Percentiles rank a stretch among this genome's conserved stretches.
Evolutionary conservation across 2,113 vertebrate species (phyloP).

Genomic region (Eubucco bourcierii): DNA sequence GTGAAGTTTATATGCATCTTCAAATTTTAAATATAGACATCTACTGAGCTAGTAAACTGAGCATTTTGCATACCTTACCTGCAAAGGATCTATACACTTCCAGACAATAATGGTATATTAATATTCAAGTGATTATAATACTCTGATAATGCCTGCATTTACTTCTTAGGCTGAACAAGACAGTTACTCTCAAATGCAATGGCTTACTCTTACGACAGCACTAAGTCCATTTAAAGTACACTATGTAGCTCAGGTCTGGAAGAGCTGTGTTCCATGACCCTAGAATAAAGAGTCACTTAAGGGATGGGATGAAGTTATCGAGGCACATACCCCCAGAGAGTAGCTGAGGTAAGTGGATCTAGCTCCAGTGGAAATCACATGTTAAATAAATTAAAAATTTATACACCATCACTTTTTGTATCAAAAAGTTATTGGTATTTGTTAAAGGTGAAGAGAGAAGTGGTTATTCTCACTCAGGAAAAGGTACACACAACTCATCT

Average conservation of each 20-base stretch:
- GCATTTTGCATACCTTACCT: background rate
- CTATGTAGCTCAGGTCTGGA: background rate
- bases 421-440: background rate
- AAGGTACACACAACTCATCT: background rate
- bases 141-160: background rate
- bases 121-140: background rate
- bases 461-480: background rate
- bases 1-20: background rate
- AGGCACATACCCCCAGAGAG: background rate
- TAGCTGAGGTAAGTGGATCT: background rate
- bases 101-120: background rate
- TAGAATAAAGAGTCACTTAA: background rate
- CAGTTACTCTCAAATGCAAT: background rate
- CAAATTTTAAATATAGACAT: background rate
- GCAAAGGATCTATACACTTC: background rate
- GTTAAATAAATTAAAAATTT: background rate
- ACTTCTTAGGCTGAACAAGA: background rate
- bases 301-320: background rate
- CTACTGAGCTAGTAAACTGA: background rate
- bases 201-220: background rate
- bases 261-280: background rate
- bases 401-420: background rate
- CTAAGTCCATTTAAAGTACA: background rate
- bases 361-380: background rate
- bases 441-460: background rate